Percentiles rank a stretch among this genome's conserved stretches.
phyloP scores from a whole-genome alignment of 37 sponge, comb jelly and placozoan genomes.

The Halichondria panicea region DNA sequence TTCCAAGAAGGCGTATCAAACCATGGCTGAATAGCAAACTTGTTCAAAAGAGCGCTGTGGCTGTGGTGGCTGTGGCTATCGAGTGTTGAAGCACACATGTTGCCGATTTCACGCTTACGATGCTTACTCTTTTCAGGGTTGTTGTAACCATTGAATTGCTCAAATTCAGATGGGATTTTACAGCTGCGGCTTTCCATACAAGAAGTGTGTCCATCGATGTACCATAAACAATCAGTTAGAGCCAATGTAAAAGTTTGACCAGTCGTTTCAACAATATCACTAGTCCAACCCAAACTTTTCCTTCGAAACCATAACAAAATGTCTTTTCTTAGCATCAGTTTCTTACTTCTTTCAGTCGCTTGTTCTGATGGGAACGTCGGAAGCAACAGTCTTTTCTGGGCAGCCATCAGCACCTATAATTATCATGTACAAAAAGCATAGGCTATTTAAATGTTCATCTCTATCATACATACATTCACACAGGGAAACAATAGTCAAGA shows the following conservation, averaged over 20 bases:
- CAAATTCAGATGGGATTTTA: neutral
- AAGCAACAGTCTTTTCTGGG: neutral
- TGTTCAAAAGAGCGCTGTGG: neutral
- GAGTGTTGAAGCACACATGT: neutral
- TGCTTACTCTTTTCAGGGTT: constrained; percentile 3
- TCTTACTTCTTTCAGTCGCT: neutral
- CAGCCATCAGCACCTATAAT: constrained; percentile 2
- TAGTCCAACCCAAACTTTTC: neutral
- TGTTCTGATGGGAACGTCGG: neutral
- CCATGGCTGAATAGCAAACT: neutral
- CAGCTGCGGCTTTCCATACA: neutral
- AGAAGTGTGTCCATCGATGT: neutral
- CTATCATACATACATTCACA: too few relatives aligned
- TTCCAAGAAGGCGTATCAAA: neutral
- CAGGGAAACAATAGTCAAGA: too few relatives aligned
- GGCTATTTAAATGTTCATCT: too few relatives aligned
- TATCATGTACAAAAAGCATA: neutral
- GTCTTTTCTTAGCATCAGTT: neutral
- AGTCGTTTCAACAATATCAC: neutral
- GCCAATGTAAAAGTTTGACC: neutral
- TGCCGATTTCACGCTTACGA: neutral
- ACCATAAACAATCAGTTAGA: neutral
- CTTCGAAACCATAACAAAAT: neutral
- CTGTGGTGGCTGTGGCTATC: neutral
- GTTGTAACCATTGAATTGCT: neutral